A percentile compares a stretch with the other conserved stretches of the same genome.
These are phyloP conservation scores for Hippoglossus stenolepis DNA, from an alignment of 2,113 vertebrate genomes.

Conservation along the genomic window DNA sequence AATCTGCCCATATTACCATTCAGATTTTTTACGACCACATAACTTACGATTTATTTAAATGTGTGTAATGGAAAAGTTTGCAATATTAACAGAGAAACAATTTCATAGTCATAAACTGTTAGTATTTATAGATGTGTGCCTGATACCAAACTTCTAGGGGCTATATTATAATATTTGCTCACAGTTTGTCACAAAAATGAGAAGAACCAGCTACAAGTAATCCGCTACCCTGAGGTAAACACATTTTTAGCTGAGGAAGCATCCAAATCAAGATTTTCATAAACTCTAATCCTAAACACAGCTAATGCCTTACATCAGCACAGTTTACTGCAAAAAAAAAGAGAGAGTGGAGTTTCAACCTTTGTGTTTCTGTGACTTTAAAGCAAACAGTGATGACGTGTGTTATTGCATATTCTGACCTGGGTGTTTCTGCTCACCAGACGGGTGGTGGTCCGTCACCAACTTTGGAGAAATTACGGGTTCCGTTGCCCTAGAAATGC, in stretches of 20 bases:
- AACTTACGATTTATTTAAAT: background rate
- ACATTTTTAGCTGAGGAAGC: background rate
- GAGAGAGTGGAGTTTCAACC: background rate
- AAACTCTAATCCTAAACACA: background rate
- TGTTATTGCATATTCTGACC: conserved; percentile 8
- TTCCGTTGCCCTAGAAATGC: conserved; percentile 95
- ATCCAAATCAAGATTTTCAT: background rate
- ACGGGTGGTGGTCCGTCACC: conserved; percentile 91
- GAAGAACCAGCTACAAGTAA: background rate
- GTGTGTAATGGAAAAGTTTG: background rate
- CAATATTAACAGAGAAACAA: background rate
- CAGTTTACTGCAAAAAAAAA: too few relatives aligned
- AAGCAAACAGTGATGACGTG: background rate
- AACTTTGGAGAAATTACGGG: conserved; percentile 92
- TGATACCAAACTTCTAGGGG: too few relatives aligned
- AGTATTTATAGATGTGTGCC: background rate
- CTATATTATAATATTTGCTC: background rate
- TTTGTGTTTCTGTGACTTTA: background rate
- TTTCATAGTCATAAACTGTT: background rate
- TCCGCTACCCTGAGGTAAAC: background rate
- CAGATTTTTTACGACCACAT: background rate
- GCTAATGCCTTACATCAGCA: background rate
- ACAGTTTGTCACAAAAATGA: background rate
- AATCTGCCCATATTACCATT: too few relatives aligned
- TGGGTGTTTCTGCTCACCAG: conserved; percentile 73